A percentile compares a stretch with the other conserved stretches of the same genome.
These are phyloP conservation scores for Cromileptes altivelis DNA, from an alignment of 2,113 vertebrate species.

Conservation along the genomic window DNA sequence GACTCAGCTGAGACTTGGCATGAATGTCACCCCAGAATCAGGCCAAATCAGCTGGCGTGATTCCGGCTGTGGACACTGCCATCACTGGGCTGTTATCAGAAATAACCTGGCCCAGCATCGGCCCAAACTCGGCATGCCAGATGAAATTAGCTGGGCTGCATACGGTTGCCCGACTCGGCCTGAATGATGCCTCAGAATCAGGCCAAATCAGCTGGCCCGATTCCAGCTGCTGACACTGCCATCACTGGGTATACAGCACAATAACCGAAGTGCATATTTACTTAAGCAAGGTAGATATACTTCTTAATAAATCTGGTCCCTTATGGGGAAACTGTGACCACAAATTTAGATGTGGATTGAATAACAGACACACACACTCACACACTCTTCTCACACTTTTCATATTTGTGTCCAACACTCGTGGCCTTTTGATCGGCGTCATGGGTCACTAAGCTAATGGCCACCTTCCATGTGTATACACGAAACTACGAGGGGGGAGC, in stretches of 20 bases:
- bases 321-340: neutral
- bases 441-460: slow-evolving; percentile 57
- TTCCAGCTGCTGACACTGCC: neutral
- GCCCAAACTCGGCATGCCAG: no score
- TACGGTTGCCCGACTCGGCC: no score
- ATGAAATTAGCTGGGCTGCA: no score
- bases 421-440: slow-evolving; percentile 48
- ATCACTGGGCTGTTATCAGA: no score
- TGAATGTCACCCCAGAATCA: no score
- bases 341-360: neutral
- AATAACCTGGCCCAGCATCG: no score
- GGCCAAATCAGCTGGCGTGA: no score
- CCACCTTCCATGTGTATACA: slow-evolving; percentile 46
- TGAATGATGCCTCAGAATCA: no score
- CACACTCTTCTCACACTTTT: slow-evolving; percentile 39
- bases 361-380: slow-evolving; percentile 8
- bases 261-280: neutral
- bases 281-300: neutral
- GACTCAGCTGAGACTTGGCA: no score
- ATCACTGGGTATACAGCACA: neutral
- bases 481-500: slow-evolving; percentile 10
- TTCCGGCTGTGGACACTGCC: no score
- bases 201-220: no score
- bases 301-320: neutral
- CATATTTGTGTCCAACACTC: slow-evolving; percentile 48